These are phyloP conservation scores for Aphelocoma californica DNA, from an alignment of 2,797 vertebrate genomes.

Conservation along the genomic window DNA sequence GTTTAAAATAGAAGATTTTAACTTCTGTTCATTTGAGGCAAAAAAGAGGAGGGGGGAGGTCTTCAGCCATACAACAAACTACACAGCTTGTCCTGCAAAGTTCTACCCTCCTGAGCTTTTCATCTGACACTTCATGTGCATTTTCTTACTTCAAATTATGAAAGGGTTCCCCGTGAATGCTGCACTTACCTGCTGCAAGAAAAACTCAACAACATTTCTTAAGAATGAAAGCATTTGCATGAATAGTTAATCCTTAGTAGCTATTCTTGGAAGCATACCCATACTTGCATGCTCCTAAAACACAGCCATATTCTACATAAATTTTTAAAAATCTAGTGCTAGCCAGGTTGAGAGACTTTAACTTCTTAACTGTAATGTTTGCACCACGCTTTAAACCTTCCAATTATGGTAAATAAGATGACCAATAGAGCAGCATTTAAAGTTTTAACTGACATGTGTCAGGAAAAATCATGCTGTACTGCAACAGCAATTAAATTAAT, in stretches of 20 bases:
- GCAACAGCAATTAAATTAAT: neutral
- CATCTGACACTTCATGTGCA: neutral
- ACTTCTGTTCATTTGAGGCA: neutral
- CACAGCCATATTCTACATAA: neutral
- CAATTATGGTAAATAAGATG: neutral
- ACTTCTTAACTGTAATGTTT: neutral
- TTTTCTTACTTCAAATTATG: neutral
- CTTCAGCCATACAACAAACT: neutral
- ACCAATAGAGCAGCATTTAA: neutral
- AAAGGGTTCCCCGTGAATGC: neutral
- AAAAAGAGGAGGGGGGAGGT: neutral
- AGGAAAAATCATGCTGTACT: neutral
- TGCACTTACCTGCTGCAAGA: neutral
- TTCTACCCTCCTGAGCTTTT: neutral
- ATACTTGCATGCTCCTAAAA: neutral
- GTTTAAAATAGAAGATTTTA: neutral
- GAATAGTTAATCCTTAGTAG: neutral
- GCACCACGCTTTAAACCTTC: neutral
- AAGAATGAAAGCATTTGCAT: neutral
- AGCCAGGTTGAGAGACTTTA: neutral
- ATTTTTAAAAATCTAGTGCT: neutral
- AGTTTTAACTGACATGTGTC: neutral
- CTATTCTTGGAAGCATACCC: neutral
- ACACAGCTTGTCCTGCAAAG: neutral
- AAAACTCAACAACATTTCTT: neutral